Conservation (phyloP, 2,888 invertebrate genomes). For the Psylliodes chrysocephalus region DNA sequence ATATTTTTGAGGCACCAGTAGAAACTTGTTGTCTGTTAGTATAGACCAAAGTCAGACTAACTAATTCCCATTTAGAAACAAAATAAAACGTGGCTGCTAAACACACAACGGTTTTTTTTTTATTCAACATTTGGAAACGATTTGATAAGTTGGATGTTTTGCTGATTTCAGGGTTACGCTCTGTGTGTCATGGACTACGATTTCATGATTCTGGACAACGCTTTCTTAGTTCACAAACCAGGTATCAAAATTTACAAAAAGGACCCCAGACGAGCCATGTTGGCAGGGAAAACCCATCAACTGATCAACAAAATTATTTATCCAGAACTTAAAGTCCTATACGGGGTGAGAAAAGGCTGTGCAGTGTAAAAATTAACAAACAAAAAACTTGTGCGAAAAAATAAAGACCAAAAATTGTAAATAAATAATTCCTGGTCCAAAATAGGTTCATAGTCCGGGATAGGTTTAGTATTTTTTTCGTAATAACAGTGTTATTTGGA, state of each 20-base stretch:
- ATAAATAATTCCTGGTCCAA: background rate
- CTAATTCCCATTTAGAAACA: too few relatives aligned
- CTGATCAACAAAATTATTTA: slow-evolving; percentile 83
- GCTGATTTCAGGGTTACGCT: slow-evolving; percentile 80
- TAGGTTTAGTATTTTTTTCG: background rate
- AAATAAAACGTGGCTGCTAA: too few relatives aligned
- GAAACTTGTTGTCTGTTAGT: too few relatives aligned
- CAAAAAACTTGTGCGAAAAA: background rate
- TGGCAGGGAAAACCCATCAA: slow-evolving; percentile 81
- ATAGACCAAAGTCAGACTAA: too few relatives aligned
- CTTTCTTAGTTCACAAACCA: slow-evolving; percentile 92
- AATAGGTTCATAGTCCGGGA: background rate
- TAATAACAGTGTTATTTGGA: too few relatives aligned
- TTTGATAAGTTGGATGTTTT: too few relatives aligned
- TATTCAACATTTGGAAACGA: too few relatives aligned
- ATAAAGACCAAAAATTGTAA: too few relatives aligned
- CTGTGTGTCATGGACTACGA: slow-evolving; percentile 92
- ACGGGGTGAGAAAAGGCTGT: slow-evolving; percentile 83
- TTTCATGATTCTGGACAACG: slow-evolving; percentile 92
- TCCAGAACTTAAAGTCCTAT: slow-evolving; percentile 86
- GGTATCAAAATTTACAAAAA: slow-evolving; percentile 88
- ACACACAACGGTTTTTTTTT: too few relatives aligned
- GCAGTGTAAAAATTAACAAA: slow-evolving; percentile 68
- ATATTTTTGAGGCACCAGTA: too few relatives aligned
- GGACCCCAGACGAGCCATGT: slow-evolving; percentile 79